Conservation (phyloP, 2,888 invertebrate species). For the Drepana falcataria region DNA sequence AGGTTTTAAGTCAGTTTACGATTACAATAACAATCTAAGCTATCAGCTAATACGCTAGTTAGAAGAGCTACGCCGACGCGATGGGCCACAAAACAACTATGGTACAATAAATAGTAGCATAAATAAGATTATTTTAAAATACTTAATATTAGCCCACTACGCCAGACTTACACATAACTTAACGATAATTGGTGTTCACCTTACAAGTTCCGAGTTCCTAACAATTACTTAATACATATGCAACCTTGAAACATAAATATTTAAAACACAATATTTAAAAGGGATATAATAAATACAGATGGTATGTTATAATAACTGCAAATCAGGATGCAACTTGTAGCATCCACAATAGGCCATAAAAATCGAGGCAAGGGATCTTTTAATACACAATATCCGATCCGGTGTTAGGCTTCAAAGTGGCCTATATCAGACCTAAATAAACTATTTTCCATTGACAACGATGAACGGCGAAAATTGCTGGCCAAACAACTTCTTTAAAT, state of each 20-base stretch:
- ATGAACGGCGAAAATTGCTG: no score
- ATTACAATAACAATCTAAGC: constrained; percentile 16
- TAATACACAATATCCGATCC: no score
- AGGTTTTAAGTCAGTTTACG: constrained; percentile 49
- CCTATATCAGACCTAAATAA: no score
- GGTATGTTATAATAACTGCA: background rate
- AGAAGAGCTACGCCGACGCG: background rate
- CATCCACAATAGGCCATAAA: no score
- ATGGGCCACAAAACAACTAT: constrained; percentile 6
- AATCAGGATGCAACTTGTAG: no score
- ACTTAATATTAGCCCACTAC: constrained; percentile 8
- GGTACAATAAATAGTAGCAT: constrained; percentile 8
- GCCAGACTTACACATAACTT: constrained; percentile 14
- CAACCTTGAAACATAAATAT: background rate
- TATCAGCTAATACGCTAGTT: background rate
- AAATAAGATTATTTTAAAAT: constrained; percentile 13
- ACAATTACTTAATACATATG: constrained; percentile 7
- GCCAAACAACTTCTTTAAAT: no score
- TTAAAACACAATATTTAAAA: background rate
- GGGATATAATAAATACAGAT: no score
- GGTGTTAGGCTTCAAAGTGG: no score
- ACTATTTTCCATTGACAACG: no score
- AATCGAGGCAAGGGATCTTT: no score
- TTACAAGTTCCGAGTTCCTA: constrained; percentile 30
- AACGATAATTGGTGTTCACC: constrained; percentile 54